These are phyloP conservation scores for Synergus gifuensis DNA, from an alignment of 2,888 invertebrate species.

Conservation along the genomic window DNA sequence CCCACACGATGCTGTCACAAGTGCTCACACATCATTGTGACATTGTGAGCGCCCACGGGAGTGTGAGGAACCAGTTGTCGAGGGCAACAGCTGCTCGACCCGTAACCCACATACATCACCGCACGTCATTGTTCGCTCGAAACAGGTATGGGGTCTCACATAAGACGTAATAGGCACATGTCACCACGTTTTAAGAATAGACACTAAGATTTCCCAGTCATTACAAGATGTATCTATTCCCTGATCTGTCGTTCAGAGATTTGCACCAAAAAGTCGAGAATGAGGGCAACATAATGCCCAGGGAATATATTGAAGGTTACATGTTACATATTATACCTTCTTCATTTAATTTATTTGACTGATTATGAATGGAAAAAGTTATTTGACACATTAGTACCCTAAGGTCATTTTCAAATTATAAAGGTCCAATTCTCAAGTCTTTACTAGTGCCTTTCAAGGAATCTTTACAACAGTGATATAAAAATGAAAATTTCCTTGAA, in stretches of 20 bases:
- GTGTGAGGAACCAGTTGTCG: slow-evolving; percentile 74
- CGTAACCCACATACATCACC: slow-evolving; percentile 77
- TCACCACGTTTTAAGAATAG: slow-evolving; percentile 60
- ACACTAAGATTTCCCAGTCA: slow-evolving; percentile 34
- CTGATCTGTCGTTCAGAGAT: background rate
- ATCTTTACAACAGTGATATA: background rate
- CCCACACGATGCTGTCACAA: slow-evolving; percentile 74
- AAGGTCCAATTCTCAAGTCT: background rate
- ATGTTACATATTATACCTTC: background rate
- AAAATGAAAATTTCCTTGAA: background rate
- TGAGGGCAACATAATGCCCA: background rate
- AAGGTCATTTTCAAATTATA: background rate
- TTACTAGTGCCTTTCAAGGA: background rate
- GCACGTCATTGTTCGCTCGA: slow-evolving; percentile 74
- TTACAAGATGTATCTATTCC: slow-evolving; percentile 39
- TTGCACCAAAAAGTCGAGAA: background rate
- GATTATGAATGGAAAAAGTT: background rate
- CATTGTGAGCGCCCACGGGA: slow-evolving; percentile 72
- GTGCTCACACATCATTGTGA: slow-evolving; percentile 75
- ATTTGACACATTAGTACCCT: background rate
- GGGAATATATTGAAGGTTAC: background rate
- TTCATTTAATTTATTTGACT: background rate
- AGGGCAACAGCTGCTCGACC: slow-evolving; percentile 75
- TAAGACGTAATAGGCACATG: slow-evolving; percentile 54
- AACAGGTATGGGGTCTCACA: slow-evolving; percentile 63